These are phyloP conservation scores for Drosophila chauvacae DNA, from an alignment of 1,140 invertebrate genomes.

Conservation along the genomic window DNA sequence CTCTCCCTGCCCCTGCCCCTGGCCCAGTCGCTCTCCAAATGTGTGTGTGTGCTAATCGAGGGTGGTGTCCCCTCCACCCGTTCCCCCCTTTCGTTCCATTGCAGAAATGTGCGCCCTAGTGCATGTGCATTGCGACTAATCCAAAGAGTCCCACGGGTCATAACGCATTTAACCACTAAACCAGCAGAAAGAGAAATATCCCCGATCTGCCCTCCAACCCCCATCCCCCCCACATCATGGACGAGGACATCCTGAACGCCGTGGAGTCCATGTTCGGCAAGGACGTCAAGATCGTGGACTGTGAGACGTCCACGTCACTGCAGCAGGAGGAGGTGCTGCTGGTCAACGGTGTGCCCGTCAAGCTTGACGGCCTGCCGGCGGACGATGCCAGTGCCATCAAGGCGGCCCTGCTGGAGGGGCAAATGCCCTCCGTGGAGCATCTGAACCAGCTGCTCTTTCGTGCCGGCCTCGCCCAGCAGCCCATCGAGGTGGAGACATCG, in stretches of 20 bases:
- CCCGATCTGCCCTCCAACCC: constrained; percentile 31
- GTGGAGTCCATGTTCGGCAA: constrained; percentile 91
- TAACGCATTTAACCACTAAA: constrained; percentile 68
- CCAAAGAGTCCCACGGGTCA: constrained; percentile 76
- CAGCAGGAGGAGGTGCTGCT: constrained; percentile 90
- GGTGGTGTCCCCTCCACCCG: constrained; percentile 15
- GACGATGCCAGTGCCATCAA: constrained; percentile 90
- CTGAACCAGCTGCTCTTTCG: constrained; percentile 90
- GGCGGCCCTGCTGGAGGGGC: constrained; percentile 89
- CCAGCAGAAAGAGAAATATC: constrained; percentile 30
- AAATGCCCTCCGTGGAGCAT: constrained; percentile 90
- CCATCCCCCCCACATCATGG: constrained; percentile 85
- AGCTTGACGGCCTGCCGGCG: constrained; percentile 85
- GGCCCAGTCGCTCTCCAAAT: background rate
- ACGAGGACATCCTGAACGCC: constrained; percentile 91
- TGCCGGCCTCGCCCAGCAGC: constrained; percentile 88
- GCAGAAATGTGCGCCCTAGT: constrained; percentile 68
- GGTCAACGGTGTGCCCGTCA: constrained; percentile 90
- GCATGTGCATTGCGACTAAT: constrained; percentile 72
- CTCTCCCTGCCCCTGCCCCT: background rate
- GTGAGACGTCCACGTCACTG: constrained; percentile 90
- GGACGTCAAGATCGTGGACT: constrained; percentile 90
- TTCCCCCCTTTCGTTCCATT: constrained; percentile 35
- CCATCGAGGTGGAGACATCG: constrained; percentile 90
- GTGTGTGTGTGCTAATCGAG: constrained; percentile 37